phyloP scores from a whole-genome alignment of 2,888 invertebrate genomes.

The Congeria kusceri region DNA sequence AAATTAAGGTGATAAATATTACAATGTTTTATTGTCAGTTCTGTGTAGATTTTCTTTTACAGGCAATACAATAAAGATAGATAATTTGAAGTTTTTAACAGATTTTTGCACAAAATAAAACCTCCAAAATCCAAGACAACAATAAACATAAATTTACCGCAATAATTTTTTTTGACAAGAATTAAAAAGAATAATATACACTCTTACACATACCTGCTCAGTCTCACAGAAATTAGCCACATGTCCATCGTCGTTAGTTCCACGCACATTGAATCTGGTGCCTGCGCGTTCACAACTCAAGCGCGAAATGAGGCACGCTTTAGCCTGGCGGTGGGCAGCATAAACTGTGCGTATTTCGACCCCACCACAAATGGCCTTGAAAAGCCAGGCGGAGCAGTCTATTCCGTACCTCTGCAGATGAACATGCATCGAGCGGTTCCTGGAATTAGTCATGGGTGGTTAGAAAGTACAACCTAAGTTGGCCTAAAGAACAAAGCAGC shows the following conservation, averaged over 20 bases:
- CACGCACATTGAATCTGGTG: slow-evolving; percentile 98
- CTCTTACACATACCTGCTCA: slow-evolving; percentile 91
- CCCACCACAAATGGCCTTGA: slow-evolving; percentile 98
- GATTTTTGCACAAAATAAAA: no score
- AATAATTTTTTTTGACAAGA: no score
- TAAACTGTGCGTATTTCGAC: slow-evolving; percentile 99
- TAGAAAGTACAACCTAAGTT: no score
- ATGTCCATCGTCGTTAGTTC: slow-evolving; percentile 99
- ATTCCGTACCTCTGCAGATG: slow-evolving; percentile 96
- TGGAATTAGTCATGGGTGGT: slow-evolving; percentile 75
- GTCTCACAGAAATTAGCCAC: slow-evolving; percentile 99
- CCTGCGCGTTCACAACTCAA: slow-evolving; percentile 99
- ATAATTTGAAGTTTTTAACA: no score
- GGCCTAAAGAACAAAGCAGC: no score
- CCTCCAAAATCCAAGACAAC: no score
- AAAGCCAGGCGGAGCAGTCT: slow-evolving; percentile 95
- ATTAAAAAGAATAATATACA: no score
- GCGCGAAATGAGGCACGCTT: slow-evolving; percentile 96
- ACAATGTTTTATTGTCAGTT: no score
- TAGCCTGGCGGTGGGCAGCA: slow-evolving; percentile 96
- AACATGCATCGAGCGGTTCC: slow-evolving; percentile 97
- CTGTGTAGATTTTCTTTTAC: no score
- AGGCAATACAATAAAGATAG: no score
- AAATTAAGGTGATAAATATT: no score
- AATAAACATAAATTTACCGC: no score